Evolutionary conservation across 2,113 vertebrate species (phyloP).

Genomic region (Rhea pennata): DNA sequence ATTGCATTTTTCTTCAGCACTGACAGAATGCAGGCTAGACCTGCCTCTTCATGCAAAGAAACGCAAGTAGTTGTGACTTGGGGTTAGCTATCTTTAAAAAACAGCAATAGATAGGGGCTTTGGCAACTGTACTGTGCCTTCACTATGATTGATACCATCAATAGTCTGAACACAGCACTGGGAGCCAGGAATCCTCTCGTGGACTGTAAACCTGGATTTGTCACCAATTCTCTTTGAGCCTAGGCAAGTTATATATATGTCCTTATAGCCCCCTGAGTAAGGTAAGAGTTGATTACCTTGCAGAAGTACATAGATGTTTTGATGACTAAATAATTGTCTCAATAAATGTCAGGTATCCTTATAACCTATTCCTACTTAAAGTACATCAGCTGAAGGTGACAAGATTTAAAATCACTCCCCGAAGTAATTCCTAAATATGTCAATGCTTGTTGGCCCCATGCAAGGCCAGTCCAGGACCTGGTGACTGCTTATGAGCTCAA

Average conservation of each 20-base stretch:
- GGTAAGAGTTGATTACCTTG: conserved; percentile 8
- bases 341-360: conserved; percentile 41
- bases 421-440: not conserved
- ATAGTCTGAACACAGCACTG: conserved; percentile 34
- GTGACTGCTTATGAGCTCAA: not conserved
- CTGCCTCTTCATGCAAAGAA: not conserved
- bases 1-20: conserved; percentile 25
- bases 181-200: conserved; percentile 26
- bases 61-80: not conserved
- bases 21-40: not conserved
- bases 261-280: conserved; percentile 1
- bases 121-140: conserved; percentile 1
- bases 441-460: not conserved
- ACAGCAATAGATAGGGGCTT: not conserved
- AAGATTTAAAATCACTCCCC: not conserved
- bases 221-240: conserved; percentile 31
- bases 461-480: not conserved
- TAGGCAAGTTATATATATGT: not conserved
- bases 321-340: conserved; percentile 38
- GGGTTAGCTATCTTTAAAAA: not conserved
- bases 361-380: not conserved
- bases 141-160: conserved; percentile 51
- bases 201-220: conserved; percentile 53
- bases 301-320: not conserved
- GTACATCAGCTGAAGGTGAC: not conserved